These are phyloP conservation scores for Bellardia bayeri DNA, from an alignment of 2,888 invertebrate species.

Conservation along the genomic window DNA sequence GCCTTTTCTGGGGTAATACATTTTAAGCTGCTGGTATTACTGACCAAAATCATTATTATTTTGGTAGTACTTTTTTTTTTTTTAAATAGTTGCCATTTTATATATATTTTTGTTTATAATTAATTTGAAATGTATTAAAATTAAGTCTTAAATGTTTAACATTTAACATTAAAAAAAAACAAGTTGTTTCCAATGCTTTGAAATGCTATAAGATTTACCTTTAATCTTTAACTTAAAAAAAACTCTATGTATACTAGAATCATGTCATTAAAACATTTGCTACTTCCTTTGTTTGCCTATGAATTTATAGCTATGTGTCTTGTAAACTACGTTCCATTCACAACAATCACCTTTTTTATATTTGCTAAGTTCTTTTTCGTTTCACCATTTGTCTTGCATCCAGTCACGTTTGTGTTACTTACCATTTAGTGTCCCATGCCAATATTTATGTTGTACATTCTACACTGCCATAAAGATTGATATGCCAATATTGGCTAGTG, in stretches of 20 bases:
- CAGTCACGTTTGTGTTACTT: constrained; percentile 39
- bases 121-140: no score
- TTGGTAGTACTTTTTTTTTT: no score
- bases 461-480: constrained; percentile 44
- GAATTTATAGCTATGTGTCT: not conserved
- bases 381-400: constrained; percentile 3
- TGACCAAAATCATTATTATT: constrained; percentile 29
- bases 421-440: constrained; percentile 30
- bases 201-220: no score
- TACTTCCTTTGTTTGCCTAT: not conserved
- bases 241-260: no score
- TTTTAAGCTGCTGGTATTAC: constrained; percentile 35
- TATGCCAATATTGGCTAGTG: constrained; percentile 46
- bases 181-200: no score
- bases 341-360: not conserved
- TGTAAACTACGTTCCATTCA: not conserved
- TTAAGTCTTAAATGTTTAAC: no score
- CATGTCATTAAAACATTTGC: not conserved
- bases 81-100: not conserved
- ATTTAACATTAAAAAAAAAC: no score
- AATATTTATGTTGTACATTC: constrained; percentile 34
- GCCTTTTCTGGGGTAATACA: constrained; percentile 20
- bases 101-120: not conserved
- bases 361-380: not conserved
- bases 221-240: no score